phyloP scores from a whole-genome alignment of 1,140 invertebrate species.

The Elysia chlorotica region DNA sequence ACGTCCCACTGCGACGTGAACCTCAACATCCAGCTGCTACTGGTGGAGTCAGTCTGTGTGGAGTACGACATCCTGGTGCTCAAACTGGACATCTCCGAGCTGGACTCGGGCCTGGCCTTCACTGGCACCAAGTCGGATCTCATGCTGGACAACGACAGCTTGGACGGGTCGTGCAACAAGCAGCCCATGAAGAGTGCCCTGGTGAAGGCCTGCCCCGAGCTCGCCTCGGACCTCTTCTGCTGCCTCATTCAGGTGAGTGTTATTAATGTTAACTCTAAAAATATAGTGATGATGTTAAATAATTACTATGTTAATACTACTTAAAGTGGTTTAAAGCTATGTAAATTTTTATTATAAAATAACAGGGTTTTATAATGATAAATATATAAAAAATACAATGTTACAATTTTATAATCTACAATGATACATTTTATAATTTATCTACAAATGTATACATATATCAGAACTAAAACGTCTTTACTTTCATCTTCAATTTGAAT shows the following conservation, averaged over 20 bases:
- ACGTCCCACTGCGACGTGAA: conserved; percentile 1
- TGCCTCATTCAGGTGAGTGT: conserved; percentile 10
- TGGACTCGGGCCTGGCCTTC: neutral
- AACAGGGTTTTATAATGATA: neutral
- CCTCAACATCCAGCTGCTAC: conserved; percentile 4
- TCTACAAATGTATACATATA: too few relatives aligned
- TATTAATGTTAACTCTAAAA: neutral
- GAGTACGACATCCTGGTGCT: conserved; percentile 13
- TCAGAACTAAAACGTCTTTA: too few relatives aligned
- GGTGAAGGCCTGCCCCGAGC: neutral
- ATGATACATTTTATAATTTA: neutral
- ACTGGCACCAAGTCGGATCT: neutral
- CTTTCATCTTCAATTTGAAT: too few relatives aligned
- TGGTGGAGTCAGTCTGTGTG: conserved; percentile 16
- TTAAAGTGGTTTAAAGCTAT: neutral
- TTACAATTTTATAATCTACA: neutral
- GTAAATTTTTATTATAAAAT: neutral
- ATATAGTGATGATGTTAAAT: neutral
- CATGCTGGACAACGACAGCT: neutral
- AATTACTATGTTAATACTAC: neutral
- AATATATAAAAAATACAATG: neutral
- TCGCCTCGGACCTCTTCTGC: conserved; percentile 5
- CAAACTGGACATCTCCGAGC: neutral
- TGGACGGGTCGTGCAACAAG: neutral
- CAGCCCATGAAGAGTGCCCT: neutral